phyloP scores from a whole-genome alignment of 2,113 vertebrate genomes.

The Tylochromis polylepis region DNA sequence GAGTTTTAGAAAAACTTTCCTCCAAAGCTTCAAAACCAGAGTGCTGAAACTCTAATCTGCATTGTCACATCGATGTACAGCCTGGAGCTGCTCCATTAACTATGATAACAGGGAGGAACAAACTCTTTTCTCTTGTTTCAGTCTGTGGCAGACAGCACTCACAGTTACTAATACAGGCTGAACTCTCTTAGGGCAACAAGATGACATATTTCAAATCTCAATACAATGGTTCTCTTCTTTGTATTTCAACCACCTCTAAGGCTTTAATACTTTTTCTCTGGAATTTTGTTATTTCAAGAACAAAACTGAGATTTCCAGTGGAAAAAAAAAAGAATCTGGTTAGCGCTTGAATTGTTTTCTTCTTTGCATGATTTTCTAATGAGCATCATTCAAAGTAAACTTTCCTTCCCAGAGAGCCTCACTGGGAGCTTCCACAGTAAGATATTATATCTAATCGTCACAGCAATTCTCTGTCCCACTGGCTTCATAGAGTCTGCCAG shows the following conservation, averaged over 20 bases:
- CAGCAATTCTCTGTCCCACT: constrained; percentile 18
- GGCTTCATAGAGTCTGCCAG: constrained; percentile 20
- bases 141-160: constrained; percentile 25
- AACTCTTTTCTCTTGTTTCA: constrained; percentile 45
- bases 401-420: constrained; percentile 4
- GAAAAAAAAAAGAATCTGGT: not conserved
- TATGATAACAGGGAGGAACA: constrained; percentile 49
- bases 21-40: constrained; percentile 19
- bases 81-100: constrained; percentile 60
- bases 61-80: constrained; percentile 52
- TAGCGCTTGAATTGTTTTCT: not conserved
- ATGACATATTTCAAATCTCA: constrained; percentile 45
- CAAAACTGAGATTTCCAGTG: constrained; percentile 9
- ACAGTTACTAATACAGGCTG: constrained; percentile 35
- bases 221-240: constrained; percentile 2
- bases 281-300: constrained; percentile 6
- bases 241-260: constrained; percentile 24
- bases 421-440: constrained; percentile 13
- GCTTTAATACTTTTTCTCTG: not conserved
- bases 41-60: constrained; percentile 47
- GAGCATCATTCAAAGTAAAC: constrained; percentile 37
- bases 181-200: constrained; percentile 44
- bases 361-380: constrained; percentile 21
- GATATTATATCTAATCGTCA: constrained; percentile 16
- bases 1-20: constrained; percentile 32